Base-by-base conservation (phyloP, 2,113 vertebrate species). In the Strix aluco region DNA sequence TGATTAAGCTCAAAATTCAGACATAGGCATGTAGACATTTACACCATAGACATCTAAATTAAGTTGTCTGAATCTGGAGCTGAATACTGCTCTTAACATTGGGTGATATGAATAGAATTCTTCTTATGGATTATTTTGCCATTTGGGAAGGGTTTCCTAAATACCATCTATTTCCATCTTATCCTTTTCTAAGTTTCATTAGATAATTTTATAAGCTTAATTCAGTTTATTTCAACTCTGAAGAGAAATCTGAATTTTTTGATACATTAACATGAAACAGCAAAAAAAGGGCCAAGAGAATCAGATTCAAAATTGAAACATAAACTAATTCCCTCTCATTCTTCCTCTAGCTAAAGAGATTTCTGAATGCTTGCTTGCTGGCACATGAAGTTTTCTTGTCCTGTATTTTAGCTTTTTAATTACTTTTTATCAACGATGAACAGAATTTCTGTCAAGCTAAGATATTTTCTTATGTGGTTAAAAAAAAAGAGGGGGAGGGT, bases 391-490 rank as follows among this genome's bases (percentile, higher is more conserved):
- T 78, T 89, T 83, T 73, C 51, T 94, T 85, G 55, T 57, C 59
- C 40, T 79, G 23, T 86, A 82, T 90, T 95, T 96, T 92, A 83
- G 44, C 40, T 88, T 92, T 94, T 88, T 84, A 91, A 91, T 93
- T 96, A 83, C 22, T 66, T 86, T 94, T 90, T 95, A 87, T 93
- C 70, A 89, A 92, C 66, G 54, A 87, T 86, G 82, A 97, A 94
- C 95, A 97, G 91, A 95, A 89, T 80, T 95, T 86, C 93, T 97
- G 87, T 77, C 52, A 95, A 93, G 55, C 34, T 63, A 88, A 94
- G 88, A 94, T 94, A 94, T 75, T 95, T 90, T 86, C 58, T 89
- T 52, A 77, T 30, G 69, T 86, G 25, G 42, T 80, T 62, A 78
- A 79, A 79, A 59, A 70, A 52, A 67, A 42, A 46, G 67, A 59